These are phyloP conservation scores for Galeopterus variegatus DNA, from an alignment of 2,113 vertebrate genomes.

Conservation along the genomic window DNA sequence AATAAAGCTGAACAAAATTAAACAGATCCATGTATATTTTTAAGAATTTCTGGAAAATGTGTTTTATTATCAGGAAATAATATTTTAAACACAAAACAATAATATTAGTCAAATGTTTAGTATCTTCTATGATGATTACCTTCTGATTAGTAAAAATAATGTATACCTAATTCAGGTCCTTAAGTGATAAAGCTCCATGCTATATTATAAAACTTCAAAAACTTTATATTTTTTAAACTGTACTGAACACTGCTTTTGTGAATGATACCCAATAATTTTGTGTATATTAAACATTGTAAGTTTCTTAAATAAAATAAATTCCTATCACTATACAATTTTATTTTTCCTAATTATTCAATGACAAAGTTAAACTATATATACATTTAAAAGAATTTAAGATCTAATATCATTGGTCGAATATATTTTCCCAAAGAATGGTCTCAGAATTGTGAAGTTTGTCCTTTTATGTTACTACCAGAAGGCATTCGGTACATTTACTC, in stretches of 20 bases:
- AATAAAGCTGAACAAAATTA: constrained; percentile 12
- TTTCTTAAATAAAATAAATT: neutral
- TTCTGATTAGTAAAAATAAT: neutral
- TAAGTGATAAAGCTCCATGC: neutral
- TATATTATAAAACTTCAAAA: neutral
- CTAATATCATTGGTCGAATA: neutral
- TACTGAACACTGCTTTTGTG: neutral
- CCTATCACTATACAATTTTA: neutral
- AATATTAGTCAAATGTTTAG: neutral
- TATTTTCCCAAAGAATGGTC: neutral
- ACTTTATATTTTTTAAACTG: neutral
- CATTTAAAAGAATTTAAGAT: neutral
- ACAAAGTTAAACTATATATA: neutral
- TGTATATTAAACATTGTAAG: neutral
- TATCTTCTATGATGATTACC: neutral
- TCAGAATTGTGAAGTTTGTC: neutral
- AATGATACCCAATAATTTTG: neutral
- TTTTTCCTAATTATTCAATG: neutral
- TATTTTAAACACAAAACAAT: neutral
- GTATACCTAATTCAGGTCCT: neutral
- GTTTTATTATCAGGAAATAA: neutral
- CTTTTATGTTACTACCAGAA: neutral
- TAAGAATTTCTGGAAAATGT: neutral
- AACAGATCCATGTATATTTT: neutral
- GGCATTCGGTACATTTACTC: neutral